Evolutionary conservation across 2,113 vertebrate species (phyloP), one percentile per base, ranked within the genome.

Genomic region (Oncorhynchus kisutch): DNA sequence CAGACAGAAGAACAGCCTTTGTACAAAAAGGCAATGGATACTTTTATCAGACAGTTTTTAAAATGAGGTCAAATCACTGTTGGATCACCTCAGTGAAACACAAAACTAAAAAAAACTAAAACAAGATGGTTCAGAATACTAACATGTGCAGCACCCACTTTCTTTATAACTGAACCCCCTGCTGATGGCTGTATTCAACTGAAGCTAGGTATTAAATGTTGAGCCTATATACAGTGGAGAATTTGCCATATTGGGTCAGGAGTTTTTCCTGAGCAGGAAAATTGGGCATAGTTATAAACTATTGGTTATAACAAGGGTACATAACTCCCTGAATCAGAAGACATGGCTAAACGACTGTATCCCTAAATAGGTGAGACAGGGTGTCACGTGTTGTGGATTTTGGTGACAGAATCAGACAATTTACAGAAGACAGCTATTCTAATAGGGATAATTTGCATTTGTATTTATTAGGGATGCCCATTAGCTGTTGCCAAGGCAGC

Each of bases 61-160:
- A 80, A 81, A 84, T 79, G 31, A 48, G 82, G 25, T 65, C 51
- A 80, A 48, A 48, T 71, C 39, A 45, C 39, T 11, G 39, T 45
- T 9, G 39, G 9, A 72, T 64, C 22, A 11, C 51, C 62, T 13
- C 66, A 62, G 22, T 73, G 48, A 67, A 22, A 73, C 22, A 64
- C 7, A 39, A 39, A 8, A 39, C 34, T 34, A 0, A 2, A 8
- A 73, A 4, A 64, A 72, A 45, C 25, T n/a, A n/a, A 24, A 5
- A 75, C 18, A 71, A 25, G n/a, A 57, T 29, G 20, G 4, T 71
- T 57, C 39, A 79, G 31, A 70, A 84, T 22, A 25, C 8, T 27
- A 72, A 76, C 14, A 24, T 70, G 66, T 74, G 45, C 59, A 80
- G 76, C 71, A 71, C 12, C 66, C 31, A 27, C 59, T 39, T 60